Conservation (phyloP, 2,113 vertebrate genomes). For the Chionis minor region DNA sequence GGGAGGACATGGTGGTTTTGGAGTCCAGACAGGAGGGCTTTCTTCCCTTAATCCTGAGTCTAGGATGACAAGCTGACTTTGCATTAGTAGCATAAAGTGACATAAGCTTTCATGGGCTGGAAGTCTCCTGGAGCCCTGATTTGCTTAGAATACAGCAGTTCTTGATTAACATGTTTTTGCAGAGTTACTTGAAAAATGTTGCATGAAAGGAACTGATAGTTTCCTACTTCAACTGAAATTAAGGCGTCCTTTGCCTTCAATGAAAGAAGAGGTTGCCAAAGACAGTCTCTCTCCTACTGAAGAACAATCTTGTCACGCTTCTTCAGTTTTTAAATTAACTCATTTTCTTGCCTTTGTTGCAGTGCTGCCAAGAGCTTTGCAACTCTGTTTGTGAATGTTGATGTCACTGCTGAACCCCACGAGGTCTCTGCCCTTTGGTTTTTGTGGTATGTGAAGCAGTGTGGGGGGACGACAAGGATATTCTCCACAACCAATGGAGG, state of each 20-base stretch:
- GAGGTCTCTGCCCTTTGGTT: slow-evolving; percentile 98
- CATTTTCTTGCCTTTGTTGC: neutral
- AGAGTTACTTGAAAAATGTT: neutral
- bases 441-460: slow-evolving; percentile 96
- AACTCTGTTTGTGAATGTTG: slow-evolving; percentile 91
- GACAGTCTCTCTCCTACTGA: neutral
- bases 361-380: slow-evolving; percentile 85
- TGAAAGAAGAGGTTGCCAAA: neutral
- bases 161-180: neutral
- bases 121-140: neutral
- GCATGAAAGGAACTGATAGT: neutral
- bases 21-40: neutral
- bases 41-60: neutral
- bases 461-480: slow-evolving; percentile 91
- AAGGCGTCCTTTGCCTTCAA: neutral
- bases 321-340: neutral
- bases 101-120: neutral
- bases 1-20: neutral
- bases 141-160: neutral
- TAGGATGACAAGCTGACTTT: neutral
- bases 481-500: slow-evolving; percentile 92
- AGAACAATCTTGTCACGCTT: neutral
- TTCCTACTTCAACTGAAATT: neutral
- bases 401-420: slow-evolving; percentile 92
- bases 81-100: neutral